Evolutionary conservation across 1,140 invertebrate genomes (phyloP).

Genomic region (Heterodera carotae): DNA sequence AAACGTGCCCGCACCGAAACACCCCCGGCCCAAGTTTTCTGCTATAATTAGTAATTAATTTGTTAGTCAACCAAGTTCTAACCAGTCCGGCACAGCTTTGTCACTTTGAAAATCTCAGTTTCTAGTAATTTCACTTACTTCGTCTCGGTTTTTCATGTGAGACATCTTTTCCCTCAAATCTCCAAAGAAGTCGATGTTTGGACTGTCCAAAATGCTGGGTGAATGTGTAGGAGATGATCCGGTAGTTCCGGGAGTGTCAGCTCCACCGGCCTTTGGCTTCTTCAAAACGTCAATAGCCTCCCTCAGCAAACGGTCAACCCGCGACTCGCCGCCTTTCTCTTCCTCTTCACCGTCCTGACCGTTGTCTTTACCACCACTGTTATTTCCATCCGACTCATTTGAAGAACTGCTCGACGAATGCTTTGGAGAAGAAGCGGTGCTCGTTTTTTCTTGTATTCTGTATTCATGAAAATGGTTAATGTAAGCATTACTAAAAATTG

Average conservation of each 20-base stretch:
- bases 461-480: no score
- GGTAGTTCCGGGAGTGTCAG: neutral
- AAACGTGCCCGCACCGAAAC: no score
- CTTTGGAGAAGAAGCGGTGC: conserved; percentile 9
- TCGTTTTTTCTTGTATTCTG: neutral
- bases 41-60: no score
- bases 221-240: conserved; percentile 32
- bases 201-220: conserved; percentile 23
- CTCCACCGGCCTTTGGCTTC: conserved; percentile 16
- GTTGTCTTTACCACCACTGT: neutral
- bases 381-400: conserved; percentile 1
- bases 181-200: conserved; percentile 50
- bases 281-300: conserved; percentile 22
- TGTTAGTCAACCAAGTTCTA: no score
- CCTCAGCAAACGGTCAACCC: conserved; percentile 21
- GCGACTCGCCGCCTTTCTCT: conserved; percentile 14
- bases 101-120: no score
- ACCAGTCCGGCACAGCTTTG: no score
- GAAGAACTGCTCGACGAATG: conserved; percentile 6
- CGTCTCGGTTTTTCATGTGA: conserved; percentile 46
- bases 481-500: no score
- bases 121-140: conserved; percentile 20
- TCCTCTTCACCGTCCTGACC: conserved; percentile 9
- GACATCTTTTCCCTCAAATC: conserved; percentile 59
- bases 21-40: no score